phyloP scores from a whole-genome alignment of 2,888 invertebrate genomes.

The Hoplodrina ambigua region DNA sequence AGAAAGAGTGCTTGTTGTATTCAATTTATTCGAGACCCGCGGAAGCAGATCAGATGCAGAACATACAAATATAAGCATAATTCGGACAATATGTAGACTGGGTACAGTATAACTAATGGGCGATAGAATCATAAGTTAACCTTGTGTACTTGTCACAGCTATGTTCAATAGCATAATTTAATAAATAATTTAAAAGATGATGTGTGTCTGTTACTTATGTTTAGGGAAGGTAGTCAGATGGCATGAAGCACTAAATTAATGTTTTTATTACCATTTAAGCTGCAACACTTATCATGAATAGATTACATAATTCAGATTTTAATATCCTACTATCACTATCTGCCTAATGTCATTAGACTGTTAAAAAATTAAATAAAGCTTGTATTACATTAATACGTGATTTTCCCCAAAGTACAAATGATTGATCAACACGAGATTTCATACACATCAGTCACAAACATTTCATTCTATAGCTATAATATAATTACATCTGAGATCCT shows the following conservation, averaged over 20 bases:
- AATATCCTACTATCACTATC: slow-evolving; percentile 63
- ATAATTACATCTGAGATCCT: slow-evolving; percentile 82
- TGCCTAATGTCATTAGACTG: slow-evolving; percentile 62
- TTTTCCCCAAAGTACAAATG: slow-evolving; percentile 55
- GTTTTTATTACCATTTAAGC: slow-evolving; percentile 49
- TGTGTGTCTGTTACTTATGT: slow-evolving; percentile 13
- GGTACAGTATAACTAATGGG: slow-evolving; percentile 8
- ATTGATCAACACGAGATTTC: slow-evolving; percentile 63
- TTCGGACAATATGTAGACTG: slow-evolving; percentile 7
- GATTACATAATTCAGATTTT: slow-evolving; percentile 64
- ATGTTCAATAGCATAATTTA: slow-evolving; percentile 19
- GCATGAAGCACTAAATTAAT: slow-evolving; percentile 46
- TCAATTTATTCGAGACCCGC: slow-evolving; percentile 11
- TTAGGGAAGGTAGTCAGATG: slow-evolving; percentile 10
- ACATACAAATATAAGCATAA: slow-evolving; percentile 30
- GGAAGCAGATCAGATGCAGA: slow-evolving; percentile 13
- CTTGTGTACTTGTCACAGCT: slow-evolving; percentile 39
- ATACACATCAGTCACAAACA: slow-evolving; percentile 63
- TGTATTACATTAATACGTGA: slow-evolving; percentile 62
- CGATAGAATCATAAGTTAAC: slow-evolving; percentile 21
- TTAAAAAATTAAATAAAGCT: slow-evolving; percentile 68
- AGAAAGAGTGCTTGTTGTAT: slow-evolving; percentile 38
- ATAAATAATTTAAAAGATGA: slow-evolving; percentile 28
- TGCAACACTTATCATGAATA: slow-evolving; percentile 63
- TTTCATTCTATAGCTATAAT: slow-evolving; percentile 69